Conservation (phyloP, 2,797 vertebrate genomes). For the Pteronotus mesoamericanus region DNA sequence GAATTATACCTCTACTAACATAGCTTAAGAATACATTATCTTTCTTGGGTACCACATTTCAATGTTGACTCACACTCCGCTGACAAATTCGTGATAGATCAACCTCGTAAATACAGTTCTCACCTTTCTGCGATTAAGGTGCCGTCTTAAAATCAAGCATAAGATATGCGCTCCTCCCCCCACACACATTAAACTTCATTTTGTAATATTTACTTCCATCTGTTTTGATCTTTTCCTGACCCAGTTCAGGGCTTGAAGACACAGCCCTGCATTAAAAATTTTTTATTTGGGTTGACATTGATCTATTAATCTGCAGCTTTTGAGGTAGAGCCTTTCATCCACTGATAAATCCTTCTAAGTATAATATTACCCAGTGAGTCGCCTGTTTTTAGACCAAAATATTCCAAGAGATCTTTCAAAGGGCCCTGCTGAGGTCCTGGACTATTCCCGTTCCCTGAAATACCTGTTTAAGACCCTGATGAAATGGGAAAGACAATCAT, state of each 20-base stretch:
- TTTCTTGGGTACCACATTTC: background rate
- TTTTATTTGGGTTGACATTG: background rate
- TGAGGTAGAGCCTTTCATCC: background rate
- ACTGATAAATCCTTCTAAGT: background rate
- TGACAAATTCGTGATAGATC: background rate
- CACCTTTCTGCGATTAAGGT: background rate
- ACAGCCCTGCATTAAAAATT: background rate
- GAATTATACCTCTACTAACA: background rate
- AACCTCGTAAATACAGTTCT: background rate
- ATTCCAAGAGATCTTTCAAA: background rate
- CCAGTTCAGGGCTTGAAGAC: background rate
- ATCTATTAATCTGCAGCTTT: background rate
- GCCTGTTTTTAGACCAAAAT: background rate
- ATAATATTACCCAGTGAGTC: background rate
- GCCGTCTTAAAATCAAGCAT: background rate
- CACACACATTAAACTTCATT: background rate
- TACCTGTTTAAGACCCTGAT: background rate
- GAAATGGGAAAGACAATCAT: background rate
- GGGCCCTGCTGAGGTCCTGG: background rate
- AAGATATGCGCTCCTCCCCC: background rate
- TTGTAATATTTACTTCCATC: background rate
- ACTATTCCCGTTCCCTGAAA: background rate
- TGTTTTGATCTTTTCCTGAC: background rate
- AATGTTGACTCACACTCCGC: background rate
- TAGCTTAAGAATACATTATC: background rate